Base-by-base conservation (phyloP, 2,888 invertebrate species). In the Yponomeuta evonymella region DNA sequence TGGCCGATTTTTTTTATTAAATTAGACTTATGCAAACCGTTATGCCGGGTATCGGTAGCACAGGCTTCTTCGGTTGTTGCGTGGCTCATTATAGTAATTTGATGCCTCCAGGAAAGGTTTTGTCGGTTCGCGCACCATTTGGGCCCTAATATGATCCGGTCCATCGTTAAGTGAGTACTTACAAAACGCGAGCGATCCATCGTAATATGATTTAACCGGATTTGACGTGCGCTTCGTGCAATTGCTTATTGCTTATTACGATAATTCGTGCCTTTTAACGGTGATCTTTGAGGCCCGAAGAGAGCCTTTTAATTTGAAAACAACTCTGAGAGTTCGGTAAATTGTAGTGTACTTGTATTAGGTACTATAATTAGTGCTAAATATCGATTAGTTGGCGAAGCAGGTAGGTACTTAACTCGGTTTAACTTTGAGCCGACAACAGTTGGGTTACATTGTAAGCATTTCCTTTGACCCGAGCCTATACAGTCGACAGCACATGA, bases 11-110 rank as follows among this genome's bases (percentile, higher is more conserved):
- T 33, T 58, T 86, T 82, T 88, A 89, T 87, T 83, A 86, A 89
- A 88, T 90, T 90, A 88, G 89, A 89, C 81, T 75, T 75, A 88
- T 81, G 75, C 75, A 90, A 89, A 90, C 89, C 88, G 86, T 89
- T 87, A 90, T 89, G 87, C 51, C 87, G 77, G 81, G 83, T 87
- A 88, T 88, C 86, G 81, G 87, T 88, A 84, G 90, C 83, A 76
- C n/a, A 30, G 43, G 62, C 68, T 48, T 68, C 68, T 74, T 79
- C 81, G 87, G 83, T 79, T 80, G 87, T 83, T 90, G 51, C 90
- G 89, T 89, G 91, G 83, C 81, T 88, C 86, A 86, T 90, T 89
- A 89, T 84, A 83, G 83, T 90, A 89, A 92, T 91, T 89, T 85
- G 85, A 89, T 89, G 90, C 87, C 83, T 85, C 86, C 83, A 84